phyloP scores from a whole-genome alignment of 2,113 vertebrate genomes.

The Crotophaga sulcirostris region DNA sequence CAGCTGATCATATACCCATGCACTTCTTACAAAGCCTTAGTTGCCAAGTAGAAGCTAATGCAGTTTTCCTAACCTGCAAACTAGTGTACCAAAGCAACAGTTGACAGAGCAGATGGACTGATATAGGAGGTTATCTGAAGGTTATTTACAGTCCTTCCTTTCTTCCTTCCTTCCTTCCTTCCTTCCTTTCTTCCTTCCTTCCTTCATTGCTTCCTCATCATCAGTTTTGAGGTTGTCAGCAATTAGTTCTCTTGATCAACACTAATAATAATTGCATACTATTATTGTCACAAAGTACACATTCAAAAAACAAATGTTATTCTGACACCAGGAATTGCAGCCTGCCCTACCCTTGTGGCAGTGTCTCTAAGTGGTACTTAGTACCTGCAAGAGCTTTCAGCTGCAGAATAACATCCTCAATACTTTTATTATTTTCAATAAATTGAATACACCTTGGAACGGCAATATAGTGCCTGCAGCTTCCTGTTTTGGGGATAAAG shows the following conservation, averaged over 20 bases:
- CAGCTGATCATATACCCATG: background rate
- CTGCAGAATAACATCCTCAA: background rate
- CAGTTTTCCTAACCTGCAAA: background rate
- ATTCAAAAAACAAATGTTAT: background rate
- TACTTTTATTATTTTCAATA: conserved; percentile 1
- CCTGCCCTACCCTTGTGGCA: background rate
- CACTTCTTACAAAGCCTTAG: background rate
- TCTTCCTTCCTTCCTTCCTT: background rate
- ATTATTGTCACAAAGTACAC: background rate
- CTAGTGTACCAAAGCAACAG: background rate
- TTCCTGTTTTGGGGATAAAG: background rate
- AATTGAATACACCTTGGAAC: background rate
- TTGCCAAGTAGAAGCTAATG: background rate
- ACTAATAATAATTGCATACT: background rate
- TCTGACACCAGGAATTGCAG: background rate
- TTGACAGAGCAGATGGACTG: background rate
- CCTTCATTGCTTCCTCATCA: background rate
- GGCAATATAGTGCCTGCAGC: background rate
- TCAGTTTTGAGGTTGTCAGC: background rate
- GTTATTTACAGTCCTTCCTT: background rate
- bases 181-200: background rate
- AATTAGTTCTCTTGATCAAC: background rate
- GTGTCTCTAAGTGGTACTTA: background rate
- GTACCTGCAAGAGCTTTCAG: background rate
- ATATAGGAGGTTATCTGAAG: background rate